A percentile compares a stretch with the other conserved stretches of the same genome.
These are phyloP conservation scores for Parnassius glacialis DNA, from an alignment of 2,888 invertebrate species.

Conservation along the genomic window DNA sequence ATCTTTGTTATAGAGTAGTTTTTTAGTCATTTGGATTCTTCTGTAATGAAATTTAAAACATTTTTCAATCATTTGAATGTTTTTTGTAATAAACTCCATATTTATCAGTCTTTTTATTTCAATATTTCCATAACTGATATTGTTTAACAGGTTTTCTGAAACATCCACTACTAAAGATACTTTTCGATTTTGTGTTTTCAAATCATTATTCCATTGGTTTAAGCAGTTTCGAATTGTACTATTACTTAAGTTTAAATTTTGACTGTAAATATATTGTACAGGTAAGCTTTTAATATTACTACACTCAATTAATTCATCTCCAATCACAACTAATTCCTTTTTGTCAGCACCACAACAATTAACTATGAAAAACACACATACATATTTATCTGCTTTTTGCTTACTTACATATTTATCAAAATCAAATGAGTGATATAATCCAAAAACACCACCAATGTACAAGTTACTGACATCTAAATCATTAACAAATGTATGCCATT, in stretches of 20 bases:
- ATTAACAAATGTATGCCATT: conserved; percentile 39
- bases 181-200: conserved; percentile 33
- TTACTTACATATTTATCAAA: conserved; percentile 38
- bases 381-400: conserved; percentile 35
- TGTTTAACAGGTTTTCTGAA: conserved; percentile 28
- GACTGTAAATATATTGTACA: conserved; percentile 40
- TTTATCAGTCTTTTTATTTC: conserved; percentile 34
- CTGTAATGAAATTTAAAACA: conserved; percentile 49
- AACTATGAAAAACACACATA: conserved; percentile 41
- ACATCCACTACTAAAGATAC: conserved; percentile 39
- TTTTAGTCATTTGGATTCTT: conserved; percentile 43
- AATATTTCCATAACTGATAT: conserved; percentile 39
- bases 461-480: conserved; percentile 34
- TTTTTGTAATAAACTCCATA: conserved; percentile 36
- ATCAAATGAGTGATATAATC: conserved; percentile 38
- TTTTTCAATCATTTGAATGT: conserved; percentile 39
- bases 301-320: conserved; percentile 37
- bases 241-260: conserved; percentile 37
- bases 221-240: conserved; percentile 37
- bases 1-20: conserved; percentile 36
- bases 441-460: conserved; percentile 41
- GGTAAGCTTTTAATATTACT: conserved; percentile 38
- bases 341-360: conserved; percentile 41
- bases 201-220: conserved; percentile 41
- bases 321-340: conserved; percentile 39